phyloP scores from a whole-genome alignment of 2,797 vertebrate genomes.

The Caiman crocodilus region DNA sequence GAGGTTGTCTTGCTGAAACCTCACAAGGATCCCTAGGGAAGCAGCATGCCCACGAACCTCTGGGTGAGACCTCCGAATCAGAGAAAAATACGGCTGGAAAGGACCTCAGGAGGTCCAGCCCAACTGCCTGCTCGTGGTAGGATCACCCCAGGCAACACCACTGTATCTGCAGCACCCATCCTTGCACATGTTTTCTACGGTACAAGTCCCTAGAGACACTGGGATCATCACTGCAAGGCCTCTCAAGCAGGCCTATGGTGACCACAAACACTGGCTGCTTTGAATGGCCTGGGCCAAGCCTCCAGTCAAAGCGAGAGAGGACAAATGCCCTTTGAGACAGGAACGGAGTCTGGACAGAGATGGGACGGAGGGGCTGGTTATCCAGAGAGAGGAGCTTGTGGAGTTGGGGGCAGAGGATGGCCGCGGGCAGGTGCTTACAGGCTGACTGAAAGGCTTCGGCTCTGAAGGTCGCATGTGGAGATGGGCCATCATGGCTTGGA shows the following conservation, averaged over 20 bases:
- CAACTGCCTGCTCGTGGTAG: too few species aligned
- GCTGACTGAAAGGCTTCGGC: slow-evolving; percentile 98
- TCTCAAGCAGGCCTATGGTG: background rate
- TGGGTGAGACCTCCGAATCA: too few species aligned
- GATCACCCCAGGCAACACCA: too few species aligned
- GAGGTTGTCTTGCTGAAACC: background rate
- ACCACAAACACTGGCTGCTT: fast-evolving
- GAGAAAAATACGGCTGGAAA: too few species aligned
- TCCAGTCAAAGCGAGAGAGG: background rate
- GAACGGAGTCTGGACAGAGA: background rate
- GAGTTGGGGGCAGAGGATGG: background rate
- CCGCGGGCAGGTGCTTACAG: slow-evolving; percentile 82
- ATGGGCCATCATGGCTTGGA: slow-evolving; percentile 99
- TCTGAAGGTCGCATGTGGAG: slow-evolving; percentile 99
- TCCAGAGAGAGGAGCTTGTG: fast-evolving
- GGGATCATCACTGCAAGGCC: background rate
- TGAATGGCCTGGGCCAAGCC: background rate
- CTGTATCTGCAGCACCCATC: too few species aligned
- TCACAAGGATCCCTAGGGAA: background rate
- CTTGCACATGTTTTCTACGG: background rate
- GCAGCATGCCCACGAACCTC: background rate
- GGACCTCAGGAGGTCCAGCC: too few species aligned
- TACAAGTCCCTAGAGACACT: too few species aligned
- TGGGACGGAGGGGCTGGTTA: background rate
- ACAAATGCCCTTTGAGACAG: too few species aligned